These are phyloP conservation scores for Champsocephalus esox DNA, from an alignment of 2,797 vertebrate genomes.

Conservation along the genomic window DNA sequence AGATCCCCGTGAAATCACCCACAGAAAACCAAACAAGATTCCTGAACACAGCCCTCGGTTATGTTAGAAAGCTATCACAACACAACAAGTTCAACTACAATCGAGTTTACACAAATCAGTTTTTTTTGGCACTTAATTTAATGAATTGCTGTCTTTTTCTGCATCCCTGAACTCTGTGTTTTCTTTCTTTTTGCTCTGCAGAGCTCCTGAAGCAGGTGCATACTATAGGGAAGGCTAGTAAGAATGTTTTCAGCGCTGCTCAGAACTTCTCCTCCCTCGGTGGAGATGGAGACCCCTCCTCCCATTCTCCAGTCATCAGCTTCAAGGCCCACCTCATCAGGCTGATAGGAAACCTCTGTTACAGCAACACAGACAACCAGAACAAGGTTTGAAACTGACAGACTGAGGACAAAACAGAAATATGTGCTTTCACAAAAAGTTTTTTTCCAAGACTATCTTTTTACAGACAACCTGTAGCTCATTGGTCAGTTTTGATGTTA, in stretches of 20 bases:
- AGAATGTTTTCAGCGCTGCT: constrained; percentile 88
- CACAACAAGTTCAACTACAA: neutral
- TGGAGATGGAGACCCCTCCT: constrained; percentile 67
- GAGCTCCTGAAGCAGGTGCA: constrained; percentile 91
- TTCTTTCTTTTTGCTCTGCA: constrained; percentile 57
- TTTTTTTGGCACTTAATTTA: no score
- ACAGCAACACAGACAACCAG: constrained; percentile 90
- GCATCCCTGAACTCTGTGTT: neutral
- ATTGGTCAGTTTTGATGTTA: neutral
- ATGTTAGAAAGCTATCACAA: constrained; percentile 4
- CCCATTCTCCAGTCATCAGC: constrained; percentile 83
- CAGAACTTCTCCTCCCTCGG: constrained; percentile 82
- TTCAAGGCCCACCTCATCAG: constrained; percentile 97
- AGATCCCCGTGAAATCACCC: constrained; percentile 17
- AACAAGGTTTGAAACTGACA: constrained; percentile 87
- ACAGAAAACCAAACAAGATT: constrained; percentile 6
- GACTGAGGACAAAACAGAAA: neutral
- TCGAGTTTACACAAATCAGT: neutral
- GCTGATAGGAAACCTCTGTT: constrained; percentile 94
- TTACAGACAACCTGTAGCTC: neutral
- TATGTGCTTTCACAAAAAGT: no score
- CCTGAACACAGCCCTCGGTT: neutral
- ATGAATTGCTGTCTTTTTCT: neutral
- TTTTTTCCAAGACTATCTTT: neutral
- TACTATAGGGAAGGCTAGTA: constrained; percentile 86